Percentiles rank a stretch among this genome's conserved stretches.
Conservation (phyloP, 1,140 invertebrate species). For the Prorops nasuta region DNA sequence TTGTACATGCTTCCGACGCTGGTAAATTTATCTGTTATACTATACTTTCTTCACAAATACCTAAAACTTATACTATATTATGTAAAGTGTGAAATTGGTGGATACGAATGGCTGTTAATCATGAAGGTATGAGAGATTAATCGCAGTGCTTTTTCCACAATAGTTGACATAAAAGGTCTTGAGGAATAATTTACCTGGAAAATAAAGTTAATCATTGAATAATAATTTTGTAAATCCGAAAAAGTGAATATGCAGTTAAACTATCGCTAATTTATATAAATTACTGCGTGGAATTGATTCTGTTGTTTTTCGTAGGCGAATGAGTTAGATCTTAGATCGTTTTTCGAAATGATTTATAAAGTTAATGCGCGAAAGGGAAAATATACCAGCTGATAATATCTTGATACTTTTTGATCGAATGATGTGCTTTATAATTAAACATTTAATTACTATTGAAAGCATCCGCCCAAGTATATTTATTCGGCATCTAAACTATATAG, state of each 20-base stretch:
- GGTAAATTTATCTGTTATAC: background rate
- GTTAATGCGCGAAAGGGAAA: too few relatives aligned
- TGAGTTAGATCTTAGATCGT: too few relatives aligned
- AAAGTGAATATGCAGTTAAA: too few relatives aligned
- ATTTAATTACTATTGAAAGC: background rate
- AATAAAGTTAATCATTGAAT: too few relatives aligned
- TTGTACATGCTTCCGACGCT: background rate
- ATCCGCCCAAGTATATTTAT: background rate
- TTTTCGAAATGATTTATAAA: too few relatives aligned
- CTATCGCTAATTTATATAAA: too few relatives aligned
- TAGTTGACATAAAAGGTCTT: too few relatives aligned
- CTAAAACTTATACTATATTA: background rate
- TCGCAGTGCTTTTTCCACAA: background rate
- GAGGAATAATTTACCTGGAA: too few relatives aligned
- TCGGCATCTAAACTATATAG: background rate
- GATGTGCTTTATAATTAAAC: background rate
- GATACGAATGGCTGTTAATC: background rate
- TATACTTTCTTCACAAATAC: background rate
- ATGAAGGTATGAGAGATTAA: background rate
- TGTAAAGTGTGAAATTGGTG: background rate
- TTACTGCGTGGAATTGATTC: too few relatives aligned
- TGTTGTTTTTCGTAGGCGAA: too few relatives aligned
- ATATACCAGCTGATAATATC: background rate
- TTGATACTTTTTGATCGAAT: background rate
- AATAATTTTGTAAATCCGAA: too few relatives aligned